phyloP scores from a whole-genome alignment of 1,140 invertebrate species.

The Pseudomyrmex concolor region DNA sequence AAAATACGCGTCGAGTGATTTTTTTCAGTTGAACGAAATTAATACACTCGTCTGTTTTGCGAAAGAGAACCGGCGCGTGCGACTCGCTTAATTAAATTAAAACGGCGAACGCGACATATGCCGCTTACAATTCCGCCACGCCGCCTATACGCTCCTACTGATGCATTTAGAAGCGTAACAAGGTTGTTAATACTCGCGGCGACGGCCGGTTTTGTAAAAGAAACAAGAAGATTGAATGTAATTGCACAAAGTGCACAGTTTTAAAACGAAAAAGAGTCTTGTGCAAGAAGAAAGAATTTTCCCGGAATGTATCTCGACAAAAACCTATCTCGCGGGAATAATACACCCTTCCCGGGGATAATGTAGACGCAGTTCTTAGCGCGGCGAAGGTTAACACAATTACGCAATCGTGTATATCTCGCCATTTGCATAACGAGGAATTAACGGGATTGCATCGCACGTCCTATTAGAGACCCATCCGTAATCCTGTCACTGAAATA shows the following conservation, averaged over 20 bases:
- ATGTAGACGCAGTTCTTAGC: constrained; percentile 35
- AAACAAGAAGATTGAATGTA: constrained; percentile 38
- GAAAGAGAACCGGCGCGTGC: neutral
- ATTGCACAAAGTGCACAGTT: constrained; percentile 46
- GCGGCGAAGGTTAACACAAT: constrained; percentile 38
- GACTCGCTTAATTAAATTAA: constrained; percentile 49
- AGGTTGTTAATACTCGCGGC: neutral
- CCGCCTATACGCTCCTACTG: constrained; percentile 20
- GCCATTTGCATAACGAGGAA: constrained; percentile 53
- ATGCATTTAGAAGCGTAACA: constrained; percentile 44
- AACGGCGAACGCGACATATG: constrained; percentile 17
- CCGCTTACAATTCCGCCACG: neutral
- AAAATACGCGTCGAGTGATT: no score
- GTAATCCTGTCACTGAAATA: constrained; percentile 43
- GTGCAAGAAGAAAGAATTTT: constrained; percentile 30
- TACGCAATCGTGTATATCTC: constrained; percentile 42
- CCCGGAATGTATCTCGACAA: neutral
- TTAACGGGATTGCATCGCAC: constrained; percentile 47
- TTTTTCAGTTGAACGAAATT: no score
- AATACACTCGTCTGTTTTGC: no score
- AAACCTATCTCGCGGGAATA: no score
- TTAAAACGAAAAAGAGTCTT: constrained; percentile 34
- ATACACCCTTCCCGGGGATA: neutral
- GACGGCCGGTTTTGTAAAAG: neutral
- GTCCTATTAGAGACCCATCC: constrained; percentile 35